Percentiles rank a stretch among this genome's conserved stretches.
Conservation (phyloP, 2,888 invertebrate species). For the Drosophila quinaria region DNA sequence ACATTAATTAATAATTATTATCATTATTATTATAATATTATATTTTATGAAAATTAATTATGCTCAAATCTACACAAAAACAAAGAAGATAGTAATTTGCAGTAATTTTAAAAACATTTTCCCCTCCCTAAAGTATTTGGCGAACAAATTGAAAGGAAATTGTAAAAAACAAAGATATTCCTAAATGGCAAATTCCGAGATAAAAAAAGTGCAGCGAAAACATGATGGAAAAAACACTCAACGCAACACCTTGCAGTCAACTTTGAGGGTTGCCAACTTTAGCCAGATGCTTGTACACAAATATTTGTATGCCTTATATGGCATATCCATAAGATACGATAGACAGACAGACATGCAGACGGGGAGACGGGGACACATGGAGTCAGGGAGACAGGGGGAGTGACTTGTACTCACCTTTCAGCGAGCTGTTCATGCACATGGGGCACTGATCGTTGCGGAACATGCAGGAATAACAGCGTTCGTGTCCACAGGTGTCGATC, state of each 20-base stretch:
- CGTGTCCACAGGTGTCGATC: slow-evolving; percentile 98
- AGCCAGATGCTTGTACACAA: slow-evolving; percentile 30
- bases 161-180: slow-evolving; percentile 22
- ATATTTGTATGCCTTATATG: slow-evolving; percentile 63
- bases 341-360: slow-evolving; percentile 18
- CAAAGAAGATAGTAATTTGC: slow-evolving; percentile 16
- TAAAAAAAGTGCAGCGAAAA: slow-evolving; percentile 44
- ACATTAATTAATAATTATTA: no score
- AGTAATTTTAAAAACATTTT: slow-evolving; percentile 31
- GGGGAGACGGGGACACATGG: neutral
- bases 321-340: slow-evolving; percentile 59
- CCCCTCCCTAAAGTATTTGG: slow-evolving; percentile 21
- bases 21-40: no score
- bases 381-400: neutral
- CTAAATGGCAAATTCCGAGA: slow-evolving; percentile 55
- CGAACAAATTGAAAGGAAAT: slow-evolving; percentile 44
- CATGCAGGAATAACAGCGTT: slow-evolving; percentile 97
- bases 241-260: slow-evolving; percentile 54
- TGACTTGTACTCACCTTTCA: slow-evolving; percentile 80
- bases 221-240: slow-evolving; percentile 43
- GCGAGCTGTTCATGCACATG: slow-evolving; percentile 88
- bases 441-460: slow-evolving; percentile 97
- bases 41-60: neutral
- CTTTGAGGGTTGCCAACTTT: slow-evolving; percentile 41
- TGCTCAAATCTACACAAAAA: neutral